Percentiles rank a stretch among this genome's conserved stretches.
phyloP scores from a whole-genome alignment of 2,113 vertebrate species.

The Onychostruthus taczanowskii region DNA sequence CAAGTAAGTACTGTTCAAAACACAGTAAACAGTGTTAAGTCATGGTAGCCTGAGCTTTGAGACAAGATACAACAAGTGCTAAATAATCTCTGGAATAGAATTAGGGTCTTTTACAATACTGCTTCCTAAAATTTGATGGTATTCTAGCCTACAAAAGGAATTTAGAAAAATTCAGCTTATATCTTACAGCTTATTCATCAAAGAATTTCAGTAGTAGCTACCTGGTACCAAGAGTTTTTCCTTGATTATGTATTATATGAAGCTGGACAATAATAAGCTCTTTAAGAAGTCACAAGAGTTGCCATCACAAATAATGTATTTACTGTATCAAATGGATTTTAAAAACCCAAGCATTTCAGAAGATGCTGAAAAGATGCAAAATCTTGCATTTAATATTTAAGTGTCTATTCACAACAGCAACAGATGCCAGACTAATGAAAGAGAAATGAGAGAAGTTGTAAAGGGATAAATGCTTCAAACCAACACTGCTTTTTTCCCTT shows the following conservation, averaged over 20 bases:
- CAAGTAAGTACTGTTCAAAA: background rate
- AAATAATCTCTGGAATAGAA: background rate
- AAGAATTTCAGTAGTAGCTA: background rate
- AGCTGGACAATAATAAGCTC: background rate
- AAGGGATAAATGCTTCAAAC: background rate
- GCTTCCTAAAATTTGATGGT: background rate
- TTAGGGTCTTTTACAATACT: background rate
- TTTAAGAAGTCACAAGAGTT: background rate
- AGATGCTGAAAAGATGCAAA: background rate
- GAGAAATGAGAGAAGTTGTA: background rate
- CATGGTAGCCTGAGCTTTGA: background rate
- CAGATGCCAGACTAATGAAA: background rate
- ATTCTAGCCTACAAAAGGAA: background rate
- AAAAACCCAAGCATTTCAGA: background rate
- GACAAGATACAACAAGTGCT: background rate
- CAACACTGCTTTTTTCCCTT: background rate
- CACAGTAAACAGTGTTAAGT: background rate
- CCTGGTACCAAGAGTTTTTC: background rate
- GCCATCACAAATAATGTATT: background rate
- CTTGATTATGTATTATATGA: rapidly evolving
- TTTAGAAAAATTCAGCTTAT: background rate
- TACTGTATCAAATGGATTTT: background rate
- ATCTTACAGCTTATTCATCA: background rate
- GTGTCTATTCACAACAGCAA: background rate
- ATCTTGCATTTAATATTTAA: background rate